Percentiles rank a stretch among this genome's conserved stretches.
Evolutionary conservation across 2,888 invertebrate species (phyloP).

Genomic region (Asteroscopus sphinx): DNA sequence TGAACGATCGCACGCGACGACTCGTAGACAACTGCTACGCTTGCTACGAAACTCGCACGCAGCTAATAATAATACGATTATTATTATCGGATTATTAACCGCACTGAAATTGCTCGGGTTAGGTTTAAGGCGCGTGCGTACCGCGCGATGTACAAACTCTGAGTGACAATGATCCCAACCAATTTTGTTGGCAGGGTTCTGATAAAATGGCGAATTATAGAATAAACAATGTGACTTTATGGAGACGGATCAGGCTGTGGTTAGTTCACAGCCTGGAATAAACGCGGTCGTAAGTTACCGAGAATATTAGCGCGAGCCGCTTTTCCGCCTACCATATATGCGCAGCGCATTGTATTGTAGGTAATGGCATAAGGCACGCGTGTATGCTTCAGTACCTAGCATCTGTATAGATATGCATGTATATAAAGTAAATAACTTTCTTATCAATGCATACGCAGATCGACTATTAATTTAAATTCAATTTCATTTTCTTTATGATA

Average conservation of each 20-base stretch:
- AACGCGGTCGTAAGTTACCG: conserved; percentile 27
- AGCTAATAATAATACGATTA: conserved; percentile 68
- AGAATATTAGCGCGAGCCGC: conserved; percentile 15
- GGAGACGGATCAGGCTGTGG: conserved; percentile 60
- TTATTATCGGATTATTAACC: conserved; percentile 63
- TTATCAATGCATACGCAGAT: conserved; percentile 31
- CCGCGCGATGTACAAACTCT: conserved; percentile 71
- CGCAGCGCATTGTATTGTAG: background rate
- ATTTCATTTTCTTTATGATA: background rate
- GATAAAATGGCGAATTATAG: conserved; percentile 70
- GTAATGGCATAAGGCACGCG: conserved; percentile 1
- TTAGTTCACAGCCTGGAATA: conserved; percentile 55
- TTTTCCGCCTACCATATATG: conserved; percentile 22
- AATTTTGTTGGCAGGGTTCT: conserved; percentile 69
- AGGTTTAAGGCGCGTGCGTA: conserved; percentile 71
- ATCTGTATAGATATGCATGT: conserved; percentile 15
- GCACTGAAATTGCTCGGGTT: conserved; percentile 61
- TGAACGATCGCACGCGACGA: conserved; percentile 60
- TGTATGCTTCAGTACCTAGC: conserved; percentile 2
- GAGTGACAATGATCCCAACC: conserved; percentile 73
- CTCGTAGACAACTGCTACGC: conserved; percentile 78
- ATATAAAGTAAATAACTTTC: conserved; percentile 15
- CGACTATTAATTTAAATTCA: conserved; percentile 14
- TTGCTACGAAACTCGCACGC: conserved; percentile 73
- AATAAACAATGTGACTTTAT: conserved; percentile 70